phyloP scores from a whole-genome alignment of 2,113 vertebrate species.

The Callopanchax toddi region DNA sequence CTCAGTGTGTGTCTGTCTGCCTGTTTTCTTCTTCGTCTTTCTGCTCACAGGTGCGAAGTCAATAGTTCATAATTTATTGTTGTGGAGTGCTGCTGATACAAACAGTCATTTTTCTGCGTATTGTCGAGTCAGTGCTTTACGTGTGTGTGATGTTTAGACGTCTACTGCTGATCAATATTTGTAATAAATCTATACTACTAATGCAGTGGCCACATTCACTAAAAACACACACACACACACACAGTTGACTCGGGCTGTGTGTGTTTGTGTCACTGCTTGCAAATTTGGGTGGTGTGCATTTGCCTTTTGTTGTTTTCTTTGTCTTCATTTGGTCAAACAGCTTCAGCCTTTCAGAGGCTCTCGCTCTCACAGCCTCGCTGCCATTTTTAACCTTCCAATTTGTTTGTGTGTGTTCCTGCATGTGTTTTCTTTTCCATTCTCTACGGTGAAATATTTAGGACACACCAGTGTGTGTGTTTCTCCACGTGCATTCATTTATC shows the following conservation, averaged over 20 bases:
- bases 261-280: constrained; percentile 39
- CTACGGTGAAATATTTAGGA: constrained; percentile 37
- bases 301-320: constrained; percentile 59
- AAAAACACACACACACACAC: constrained; percentile 27
- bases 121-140: constrained; percentile 78
- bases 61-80: constrained; percentile 68
- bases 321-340: constrained; percentile 51
- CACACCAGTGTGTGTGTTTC: constrained; percentile 27
- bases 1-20: constrained; percentile 30
- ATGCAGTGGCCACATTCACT: constrained; percentile 52
- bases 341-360: constrained; percentile 34
- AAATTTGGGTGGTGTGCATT: constrained; percentile 49
- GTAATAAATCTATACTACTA: constrained; percentile 72
- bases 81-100: constrained; percentile 65
- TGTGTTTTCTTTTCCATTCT: constrained; percentile 9
- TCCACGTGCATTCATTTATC: constrained; percentile 13
- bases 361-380: constrained; percentile 9
- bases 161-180: constrained; percentile 66
- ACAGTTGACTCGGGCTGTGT: constrained; percentile 10
- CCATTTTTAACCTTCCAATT: constrained; percentile 34
- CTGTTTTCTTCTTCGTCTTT: constrained; percentile 19
- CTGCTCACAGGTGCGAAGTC: constrained; percentile 50
- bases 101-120: constrained; percentile 76
- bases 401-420: constrained; percentile 10
- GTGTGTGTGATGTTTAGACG: constrained; percentile 50